Evolutionary conservation across 2,113 vertebrate genomes (phyloP), one percentile per base, ranked within the genome.

Genomic region (Macaca mulatta): DNA sequence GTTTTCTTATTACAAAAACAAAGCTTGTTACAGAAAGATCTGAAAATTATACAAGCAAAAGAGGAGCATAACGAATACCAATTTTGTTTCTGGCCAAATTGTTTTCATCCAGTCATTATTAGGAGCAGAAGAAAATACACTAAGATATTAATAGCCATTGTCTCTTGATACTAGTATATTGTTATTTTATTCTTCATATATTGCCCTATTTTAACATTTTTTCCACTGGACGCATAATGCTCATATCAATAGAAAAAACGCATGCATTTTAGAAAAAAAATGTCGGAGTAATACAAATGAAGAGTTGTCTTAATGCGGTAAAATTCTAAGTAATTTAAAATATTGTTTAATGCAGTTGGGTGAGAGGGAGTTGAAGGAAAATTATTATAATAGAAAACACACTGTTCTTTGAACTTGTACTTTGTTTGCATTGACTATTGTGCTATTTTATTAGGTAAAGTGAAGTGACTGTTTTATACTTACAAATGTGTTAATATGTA

Each of bases 381-480:
- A 93, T 92, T 69, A 74, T 78, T 84, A 40, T 70, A 64, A 78
- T 90, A 88, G 91, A 80, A 96, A 84, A 95, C 64, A 70, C 25
- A 48, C 40, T 89, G 10, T 93, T 94, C 69, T 86, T 95, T 93
- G 84, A 97, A 90, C 77, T 96, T 97, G 48, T 25, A 74, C 85
- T 93, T 95, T 61, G 30, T 86, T 97, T 97, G 92, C 69, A 92
- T 89, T 95, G 92, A 52, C 78, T 94, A 75, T 67, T 96, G 52
- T 90, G 81, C 61, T 97, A 86, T 86, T 96, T 93, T 85, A 89
- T 78, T 94, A 95, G 79, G 70, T 78, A 82, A 92, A 96, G 57
- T 89, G 50, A 93, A 95, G 57, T 83, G 80, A 97, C 93, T 96
- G 75, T 96, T 96, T 97, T 96, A 67, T 81, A 85, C 82, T 86